phyloP scores from a whole-genome alignment of 2,888 invertebrate species.

The Frankliniella intonsa region DNA sequence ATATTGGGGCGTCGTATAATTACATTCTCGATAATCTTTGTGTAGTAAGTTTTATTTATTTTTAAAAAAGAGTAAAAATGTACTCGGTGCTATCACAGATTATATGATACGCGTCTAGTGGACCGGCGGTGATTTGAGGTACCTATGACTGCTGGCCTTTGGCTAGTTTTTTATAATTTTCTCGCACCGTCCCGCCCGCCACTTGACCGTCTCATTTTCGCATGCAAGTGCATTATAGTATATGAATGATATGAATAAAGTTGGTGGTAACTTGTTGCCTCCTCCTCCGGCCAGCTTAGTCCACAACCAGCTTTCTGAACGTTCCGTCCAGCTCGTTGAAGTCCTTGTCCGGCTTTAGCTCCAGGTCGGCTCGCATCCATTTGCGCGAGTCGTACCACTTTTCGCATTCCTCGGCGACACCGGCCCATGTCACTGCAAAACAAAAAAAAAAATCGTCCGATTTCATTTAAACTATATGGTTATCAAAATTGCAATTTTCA shows the following conservation, averaged over 20 bases:
- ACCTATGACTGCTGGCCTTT: neutral
- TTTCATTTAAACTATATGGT: neutral
- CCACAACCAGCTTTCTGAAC: neutral
- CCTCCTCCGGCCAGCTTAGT: neutral
- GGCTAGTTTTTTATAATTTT: neutral
- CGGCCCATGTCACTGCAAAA: neutral
- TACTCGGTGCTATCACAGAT: neutral
- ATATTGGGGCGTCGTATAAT: neutral
- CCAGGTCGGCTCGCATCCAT: slow-evolving; percentile 3
- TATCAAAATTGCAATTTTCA: no score
- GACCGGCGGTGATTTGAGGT: neutral
- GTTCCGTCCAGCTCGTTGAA: slow-evolving; percentile 2
- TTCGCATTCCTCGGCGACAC: neutral
- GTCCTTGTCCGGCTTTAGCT: neutral
- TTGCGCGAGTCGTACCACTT: neutral
- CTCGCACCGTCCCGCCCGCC: no score
- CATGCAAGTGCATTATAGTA: neutral
- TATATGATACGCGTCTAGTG: neutral
- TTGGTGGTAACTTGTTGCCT: neutral
- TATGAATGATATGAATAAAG: neutral
- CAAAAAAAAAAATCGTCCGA: neutral
- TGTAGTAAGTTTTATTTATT: neutral
- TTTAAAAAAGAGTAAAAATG: neutral
- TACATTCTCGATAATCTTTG: neutral
- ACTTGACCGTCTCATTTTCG: no score